Evolutionary conservation across 2,888 invertebrate genomes (phyloP).

Genomic region (Elysia crispata): DNA sequence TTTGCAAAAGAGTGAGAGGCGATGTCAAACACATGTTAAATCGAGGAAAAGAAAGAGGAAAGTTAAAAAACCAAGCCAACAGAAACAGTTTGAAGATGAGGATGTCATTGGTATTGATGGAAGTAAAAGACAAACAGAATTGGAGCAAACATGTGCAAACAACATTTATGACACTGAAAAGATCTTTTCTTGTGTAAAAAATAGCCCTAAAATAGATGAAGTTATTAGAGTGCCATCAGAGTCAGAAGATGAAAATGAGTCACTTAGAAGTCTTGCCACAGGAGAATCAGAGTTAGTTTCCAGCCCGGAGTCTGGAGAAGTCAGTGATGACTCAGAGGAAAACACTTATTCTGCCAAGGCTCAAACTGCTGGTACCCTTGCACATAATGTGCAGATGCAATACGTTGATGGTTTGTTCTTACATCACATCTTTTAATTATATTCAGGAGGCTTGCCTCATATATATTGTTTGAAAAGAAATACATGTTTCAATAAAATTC

Average conservation of each 20-base stretch:
- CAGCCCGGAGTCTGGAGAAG: conserved; percentile 58
- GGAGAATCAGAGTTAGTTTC: conserved; percentile 52
- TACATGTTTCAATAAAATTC: too few species aligned
- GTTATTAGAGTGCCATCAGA: not conserved
- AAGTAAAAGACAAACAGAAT: conserved; percentile 16
- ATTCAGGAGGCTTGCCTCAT: too few species aligned
- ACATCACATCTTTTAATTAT: too few species aligned
- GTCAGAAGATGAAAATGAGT: conserved; percentile 30
- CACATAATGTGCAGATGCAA: too few species aligned
- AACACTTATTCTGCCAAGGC: too few species aligned
- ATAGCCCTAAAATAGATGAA: not conserved
- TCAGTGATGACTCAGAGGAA: conserved; percentile 27
- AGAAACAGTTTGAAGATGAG: conserved; percentile 24
- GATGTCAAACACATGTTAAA: not conserved
- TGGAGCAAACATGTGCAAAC: conserved; percentile 17
- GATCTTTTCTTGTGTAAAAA: not conserved
- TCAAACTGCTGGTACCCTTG: too few species aligned
- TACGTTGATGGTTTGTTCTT: too few species aligned
- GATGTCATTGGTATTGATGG: conserved; percentile 19
- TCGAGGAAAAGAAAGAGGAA: conserved; percentile 29
- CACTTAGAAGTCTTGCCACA: conserved; percentile 49
- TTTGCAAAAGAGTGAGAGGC: conserved; percentile 13
- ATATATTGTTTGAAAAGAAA: too few species aligned
- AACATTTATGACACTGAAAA: not conserved
- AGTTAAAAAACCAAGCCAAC: conserved; percentile 31